Evolutionary conservation across 2,113 vertebrate genomes (phyloP).

Genomic region (Cyprinodon brontotheroides): DNA sequence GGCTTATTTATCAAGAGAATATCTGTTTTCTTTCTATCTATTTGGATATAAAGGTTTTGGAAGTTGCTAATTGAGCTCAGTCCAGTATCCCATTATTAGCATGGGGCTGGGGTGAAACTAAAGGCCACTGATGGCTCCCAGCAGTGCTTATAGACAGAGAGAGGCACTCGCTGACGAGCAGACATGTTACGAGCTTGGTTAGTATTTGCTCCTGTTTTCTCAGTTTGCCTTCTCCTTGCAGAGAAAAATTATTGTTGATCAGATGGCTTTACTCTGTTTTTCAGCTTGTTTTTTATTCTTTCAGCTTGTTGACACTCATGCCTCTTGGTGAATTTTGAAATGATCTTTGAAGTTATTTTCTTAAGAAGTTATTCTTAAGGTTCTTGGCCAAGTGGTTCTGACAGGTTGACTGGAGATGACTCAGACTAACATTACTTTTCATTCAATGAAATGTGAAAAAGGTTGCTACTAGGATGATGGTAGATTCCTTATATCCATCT

Average conservation of each 20-base stretch:
- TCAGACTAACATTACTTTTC: conserved; percentile 54
- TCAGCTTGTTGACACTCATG: conserved; percentile 29
- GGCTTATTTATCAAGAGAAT: not conserved
- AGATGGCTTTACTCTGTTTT: conserved; percentile 28
- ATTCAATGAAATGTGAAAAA: conserved; percentile 28
- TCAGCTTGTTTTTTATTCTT: conserved; percentile 1
- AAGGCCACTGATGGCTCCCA: conserved; percentile 59
- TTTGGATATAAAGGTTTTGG: conserved; percentile 60
- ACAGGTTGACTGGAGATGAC: conserved; percentile 44
- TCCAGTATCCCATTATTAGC: conserved; percentile 68
- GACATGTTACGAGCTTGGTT: conserved; percentile 38
- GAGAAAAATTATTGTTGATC: conserved; percentile 38
- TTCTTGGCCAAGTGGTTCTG: conserved; percentile 46
- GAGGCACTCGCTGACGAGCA: conserved; percentile 45
- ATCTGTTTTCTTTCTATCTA: conserved; percentile 42
- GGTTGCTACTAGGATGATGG: conserved; percentile 56
- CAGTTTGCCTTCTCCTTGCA: conserved; percentile 35
- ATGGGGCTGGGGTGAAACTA: conserved; percentile 59
- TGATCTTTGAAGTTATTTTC: conserved; percentile 44
- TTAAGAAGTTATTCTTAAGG: conserved; percentile 33
- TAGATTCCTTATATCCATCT: conserved; percentile 37
- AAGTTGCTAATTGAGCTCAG: conserved; percentile 56
- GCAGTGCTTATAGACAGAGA: conserved; percentile 43
- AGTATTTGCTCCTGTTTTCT: conserved; percentile 27
- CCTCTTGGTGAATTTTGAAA: conserved; percentile 34